These are phyloP conservation scores for Botia almorhae DNA, from an alignment of 2,797 vertebrate genomes.

Conservation along the genomic window DNA sequence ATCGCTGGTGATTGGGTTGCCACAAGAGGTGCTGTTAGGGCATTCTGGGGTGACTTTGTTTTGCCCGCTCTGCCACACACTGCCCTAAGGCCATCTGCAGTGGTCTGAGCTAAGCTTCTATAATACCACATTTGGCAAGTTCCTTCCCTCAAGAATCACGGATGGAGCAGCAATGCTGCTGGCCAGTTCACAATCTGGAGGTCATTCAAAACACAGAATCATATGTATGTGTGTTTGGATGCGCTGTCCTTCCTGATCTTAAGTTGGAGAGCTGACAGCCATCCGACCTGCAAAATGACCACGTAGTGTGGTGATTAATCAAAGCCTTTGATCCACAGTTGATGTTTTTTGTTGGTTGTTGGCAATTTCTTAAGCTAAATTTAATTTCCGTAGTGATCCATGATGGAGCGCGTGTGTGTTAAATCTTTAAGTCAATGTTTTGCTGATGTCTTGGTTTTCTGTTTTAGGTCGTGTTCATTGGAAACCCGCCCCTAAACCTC, in stretches of 20 bases:
- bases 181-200: slow-evolving; percentile 73
- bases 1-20: slow-evolving; percentile 32
- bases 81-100: slow-evolving; percentile 71
- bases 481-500: slow-evolving; percentile 80
- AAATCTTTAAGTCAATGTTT: slow-evolving; percentile 53
- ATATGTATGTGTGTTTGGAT: slow-evolving; percentile 53
- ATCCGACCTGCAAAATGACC: slow-evolving; percentile 44
- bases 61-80: slow-evolving; percentile 70
- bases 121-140: slow-evolving; percentile 81
- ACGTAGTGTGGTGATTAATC: slow-evolving; percentile 58
- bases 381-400: slow-evolving; percentile 23
- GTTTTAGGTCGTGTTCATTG: slow-evolving; percentile 79
- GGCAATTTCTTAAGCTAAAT: slow-evolving; percentile 45
- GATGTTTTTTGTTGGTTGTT: slow-evolving; percentile 30
- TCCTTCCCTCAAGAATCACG: slow-evolving; percentile 70
- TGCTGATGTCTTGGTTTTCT: slow-evolving; percentile 28
- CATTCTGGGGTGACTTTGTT: slow-evolving; percentile 65
- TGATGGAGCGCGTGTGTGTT: slow-evolving; percentile 14
- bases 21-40: slow-evolving; percentile 13
- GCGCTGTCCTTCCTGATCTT: slow-evolving; percentile 69
- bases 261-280: slow-evolving; percentile 44
- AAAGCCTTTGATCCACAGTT: slow-evolving; percentile 40
- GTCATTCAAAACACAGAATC: slow-evolving; percentile 69
- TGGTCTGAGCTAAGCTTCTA: slow-evolving; percentile 74
- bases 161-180: slow-evolving; percentile 58